Base-by-base conservation (phyloP, 2,797 vertebrate genomes). In the Lepus townsendii region DNA sequence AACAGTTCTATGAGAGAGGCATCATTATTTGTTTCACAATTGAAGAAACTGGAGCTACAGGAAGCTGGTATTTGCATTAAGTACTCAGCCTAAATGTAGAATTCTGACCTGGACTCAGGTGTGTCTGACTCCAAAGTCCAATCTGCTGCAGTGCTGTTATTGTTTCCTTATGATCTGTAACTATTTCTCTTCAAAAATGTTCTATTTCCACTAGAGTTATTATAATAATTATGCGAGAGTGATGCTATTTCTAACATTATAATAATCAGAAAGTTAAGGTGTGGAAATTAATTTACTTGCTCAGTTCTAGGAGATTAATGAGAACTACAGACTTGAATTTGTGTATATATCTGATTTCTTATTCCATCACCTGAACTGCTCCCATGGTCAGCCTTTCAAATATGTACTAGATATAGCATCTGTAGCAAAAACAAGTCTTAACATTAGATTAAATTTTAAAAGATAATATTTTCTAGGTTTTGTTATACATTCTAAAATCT, bases 31-130 rank as follows among this genome's bases (percentile, higher is more conserved):
- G 27, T 68, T 93, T 76, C 83, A 77, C 1, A 80, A 17, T 3
- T 54, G 17, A 93, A 16, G 38, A 88, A 94, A 87, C 22, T 57
- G 30, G 38, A 57, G 13, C 13, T 85, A 9, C 0, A 75, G 69
- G 65, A 95, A 57, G 4, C 35, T 90, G 16, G 5, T 88, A 72
- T 94, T 80, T 92, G 24, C 47, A 32, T 88, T 17, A 57, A 83
- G 10, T 42, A 35, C 35, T 86, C 3, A 78, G 1, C 1, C 88
- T 83, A 65, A 82, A 91, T 47, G 60, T 30, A 86, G n/a, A 35
- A 7, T 52, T 76, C 9, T 65, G 16, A 77, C 71, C 24, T 73
- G 3, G 17, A 75, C 5, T 91, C 11, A 66, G 6, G 1, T 82
- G 27, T 38, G 4, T 92, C 22, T 47, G 26, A 94, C 14, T 79